Conservation (phyloP, 2,888 invertebrate genomes). For the Brachyptera putata region DNA sequence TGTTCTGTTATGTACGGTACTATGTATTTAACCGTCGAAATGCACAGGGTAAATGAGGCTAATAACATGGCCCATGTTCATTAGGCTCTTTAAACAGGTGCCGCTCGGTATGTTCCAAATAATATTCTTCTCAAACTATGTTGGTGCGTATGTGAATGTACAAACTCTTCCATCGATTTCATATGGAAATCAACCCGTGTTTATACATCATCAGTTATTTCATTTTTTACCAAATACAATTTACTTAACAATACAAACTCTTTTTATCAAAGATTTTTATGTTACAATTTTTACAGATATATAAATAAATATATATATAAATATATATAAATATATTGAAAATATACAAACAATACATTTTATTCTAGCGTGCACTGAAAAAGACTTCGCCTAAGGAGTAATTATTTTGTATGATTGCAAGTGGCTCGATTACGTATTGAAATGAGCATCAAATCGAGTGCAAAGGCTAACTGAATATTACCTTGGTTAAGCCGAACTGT, state of each 20-base stretch:
- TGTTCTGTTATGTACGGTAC: constrained; percentile 29
- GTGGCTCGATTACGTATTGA: neutral
- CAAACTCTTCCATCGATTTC: constrained; percentile 16
- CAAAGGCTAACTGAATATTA: too few relatives aligned
- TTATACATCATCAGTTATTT: constrained; percentile 4
- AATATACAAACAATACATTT: constrained; percentile 4
- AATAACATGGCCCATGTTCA: constrained; percentile 31
- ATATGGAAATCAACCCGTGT: constrained; percentile 10
- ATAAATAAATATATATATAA: constrained; percentile 13
- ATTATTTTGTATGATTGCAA: neutral
- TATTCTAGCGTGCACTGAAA: too few relatives aligned
- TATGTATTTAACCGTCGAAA: constrained; percentile 29
- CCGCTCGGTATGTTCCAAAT: constrained; percentile 3
- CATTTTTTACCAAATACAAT: constrained; percentile 20
- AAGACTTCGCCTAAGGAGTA: neutral
- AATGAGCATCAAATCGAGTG: too few relatives aligned
- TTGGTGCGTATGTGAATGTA: constrained; percentile 15
- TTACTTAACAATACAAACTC: constrained; percentile 14
- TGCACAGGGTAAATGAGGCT: constrained; percentile 36
- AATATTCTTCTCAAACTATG: constrained; percentile 5
- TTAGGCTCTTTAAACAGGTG: constrained; percentile 1
- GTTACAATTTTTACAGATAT: constrained; percentile 12
- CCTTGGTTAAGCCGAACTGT: neutral
- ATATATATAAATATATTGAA: constrained; percentile 8
- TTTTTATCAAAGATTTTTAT: constrained; percentile 18